phyloP scores from a whole-genome alignment of 2,113 vertebrate species.

The Varanus komodoensis region DNA sequence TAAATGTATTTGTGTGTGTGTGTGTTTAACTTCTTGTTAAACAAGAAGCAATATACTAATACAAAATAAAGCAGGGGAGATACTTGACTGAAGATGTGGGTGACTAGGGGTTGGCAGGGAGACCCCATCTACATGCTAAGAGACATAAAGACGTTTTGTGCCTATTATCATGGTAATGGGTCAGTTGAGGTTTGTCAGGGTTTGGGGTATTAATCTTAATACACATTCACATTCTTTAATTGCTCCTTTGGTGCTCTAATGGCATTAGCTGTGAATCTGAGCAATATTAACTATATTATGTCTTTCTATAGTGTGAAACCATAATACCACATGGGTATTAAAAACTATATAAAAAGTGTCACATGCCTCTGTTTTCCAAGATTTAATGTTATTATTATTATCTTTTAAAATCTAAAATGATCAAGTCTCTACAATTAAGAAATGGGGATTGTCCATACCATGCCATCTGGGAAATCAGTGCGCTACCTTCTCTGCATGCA shows the following conservation, averaged over 20 bases:
- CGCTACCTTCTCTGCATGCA: conserved; percentile 13
- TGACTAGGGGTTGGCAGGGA: conserved; percentile 54
- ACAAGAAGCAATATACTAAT: conserved; percentile 58
- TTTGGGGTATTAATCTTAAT: conserved; percentile 82
- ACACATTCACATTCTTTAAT: conserved; percentile 73
- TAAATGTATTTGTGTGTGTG: conserved; percentile 66
- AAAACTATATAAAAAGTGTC: conserved; percentile 69
- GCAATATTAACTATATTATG: conserved; percentile 79
- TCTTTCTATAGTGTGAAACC: conserved; percentile 66
- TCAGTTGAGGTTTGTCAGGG: conserved; percentile 78
- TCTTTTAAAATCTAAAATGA: conserved; percentile 61
- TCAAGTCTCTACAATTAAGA: conserved; percentile 44
- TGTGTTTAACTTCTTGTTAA: conserved; percentile 82
- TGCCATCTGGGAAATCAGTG: conserved; percentile 35
- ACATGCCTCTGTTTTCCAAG: conserved; percentile 45
- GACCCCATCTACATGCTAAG: conserved; percentile 75
- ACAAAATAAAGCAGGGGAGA: conserved; percentile 67
- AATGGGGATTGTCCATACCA: conserved; percentile 27
- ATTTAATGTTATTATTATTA: conserved; percentile 50
- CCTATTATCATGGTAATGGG: conserved; percentile 80
- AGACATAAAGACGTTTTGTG: conserved; percentile 77
- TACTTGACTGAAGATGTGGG: conserved; percentile 13
- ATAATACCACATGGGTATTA: conserved; percentile 74
- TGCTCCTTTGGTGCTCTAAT: conserved; percentile 80
- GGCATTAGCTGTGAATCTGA: conserved; percentile 77